Conservation (phyloP, 2,797 vertebrate species). For the Pipistrellus kuhlii region DNA sequence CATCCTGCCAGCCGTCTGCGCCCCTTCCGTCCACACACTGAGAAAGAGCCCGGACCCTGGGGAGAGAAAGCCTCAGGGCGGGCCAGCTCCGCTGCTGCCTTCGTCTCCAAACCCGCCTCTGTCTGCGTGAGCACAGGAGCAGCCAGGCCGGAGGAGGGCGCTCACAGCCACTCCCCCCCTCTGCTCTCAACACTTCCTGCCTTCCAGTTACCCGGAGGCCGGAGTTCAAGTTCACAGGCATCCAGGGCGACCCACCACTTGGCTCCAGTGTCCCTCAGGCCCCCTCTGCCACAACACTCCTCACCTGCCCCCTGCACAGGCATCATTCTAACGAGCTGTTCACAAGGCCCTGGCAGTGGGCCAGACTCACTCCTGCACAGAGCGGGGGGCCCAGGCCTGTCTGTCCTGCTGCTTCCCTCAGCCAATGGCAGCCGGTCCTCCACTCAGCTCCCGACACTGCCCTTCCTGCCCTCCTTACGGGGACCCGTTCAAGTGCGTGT, state of each 20-base stretch:
- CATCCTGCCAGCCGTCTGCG: neutral
- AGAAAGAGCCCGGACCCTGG: neutral
- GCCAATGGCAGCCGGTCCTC: neutral
- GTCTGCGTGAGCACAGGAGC: no score
- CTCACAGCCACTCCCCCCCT: no score
- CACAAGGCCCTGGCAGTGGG: neutral
- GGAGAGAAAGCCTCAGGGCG: no score
- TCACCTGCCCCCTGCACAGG: neutral
- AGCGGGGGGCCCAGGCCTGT: neutral
- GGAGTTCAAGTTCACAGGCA: neutral
- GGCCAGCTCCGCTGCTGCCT: no score
- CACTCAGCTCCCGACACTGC: neutral
- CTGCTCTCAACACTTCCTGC: neutral
- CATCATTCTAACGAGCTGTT: neutral
- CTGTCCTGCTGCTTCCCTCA: neutral
- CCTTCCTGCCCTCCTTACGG: neutral
- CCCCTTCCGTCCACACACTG: neutral
- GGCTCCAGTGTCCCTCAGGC: neutral
- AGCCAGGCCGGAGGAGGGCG: no score
- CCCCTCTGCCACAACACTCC: neutral
- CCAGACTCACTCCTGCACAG: neutral
- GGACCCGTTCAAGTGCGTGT: neutral
- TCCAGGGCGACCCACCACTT: neutral
- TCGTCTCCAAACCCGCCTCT: no score
- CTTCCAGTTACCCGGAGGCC: neutral